Evolutionary conservation across 2,888 invertebrate species (phyloP).

Genomic region (Pseudococcus longispinus): DNA sequence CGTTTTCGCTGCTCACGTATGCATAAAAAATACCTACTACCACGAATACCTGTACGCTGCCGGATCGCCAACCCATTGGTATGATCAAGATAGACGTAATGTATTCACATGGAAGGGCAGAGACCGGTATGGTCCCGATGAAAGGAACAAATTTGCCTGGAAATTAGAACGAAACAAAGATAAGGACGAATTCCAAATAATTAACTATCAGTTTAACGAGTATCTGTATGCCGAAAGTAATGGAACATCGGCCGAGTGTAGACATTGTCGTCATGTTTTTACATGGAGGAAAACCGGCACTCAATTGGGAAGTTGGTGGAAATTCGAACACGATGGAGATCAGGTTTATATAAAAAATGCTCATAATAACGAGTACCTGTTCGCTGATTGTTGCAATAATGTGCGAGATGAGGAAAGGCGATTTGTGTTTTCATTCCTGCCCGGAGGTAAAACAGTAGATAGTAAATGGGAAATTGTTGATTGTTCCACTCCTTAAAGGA

Average conservation of each 20-base stretch:
- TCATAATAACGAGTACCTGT: neutral
- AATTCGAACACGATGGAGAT: neutral
- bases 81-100: neutral
- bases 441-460: neutral
- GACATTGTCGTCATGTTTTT: neutral
- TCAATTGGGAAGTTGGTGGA: neutral
- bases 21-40: neutral
- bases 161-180: neutral
- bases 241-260: neutral
- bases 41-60: neutral
- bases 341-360: neutral
- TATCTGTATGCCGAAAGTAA: neutral
- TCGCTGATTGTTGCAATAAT: neutral
- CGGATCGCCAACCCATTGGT: neutral
- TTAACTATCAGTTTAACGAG: neutral
- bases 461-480: neutral
- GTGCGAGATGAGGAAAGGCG: neutral
- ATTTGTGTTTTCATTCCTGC: neutral
- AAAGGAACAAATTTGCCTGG: neutral
- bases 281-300: neutral
- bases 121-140: neutral
- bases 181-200: neutral
- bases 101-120: neutral
- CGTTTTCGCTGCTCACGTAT: neutral
- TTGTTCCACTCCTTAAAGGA: too few relatives aligned